These are phyloP conservation scores for Caerostris extrusa DNA, from an alignment of 1,140 invertebrate species.

Conservation along the genomic window DNA sequence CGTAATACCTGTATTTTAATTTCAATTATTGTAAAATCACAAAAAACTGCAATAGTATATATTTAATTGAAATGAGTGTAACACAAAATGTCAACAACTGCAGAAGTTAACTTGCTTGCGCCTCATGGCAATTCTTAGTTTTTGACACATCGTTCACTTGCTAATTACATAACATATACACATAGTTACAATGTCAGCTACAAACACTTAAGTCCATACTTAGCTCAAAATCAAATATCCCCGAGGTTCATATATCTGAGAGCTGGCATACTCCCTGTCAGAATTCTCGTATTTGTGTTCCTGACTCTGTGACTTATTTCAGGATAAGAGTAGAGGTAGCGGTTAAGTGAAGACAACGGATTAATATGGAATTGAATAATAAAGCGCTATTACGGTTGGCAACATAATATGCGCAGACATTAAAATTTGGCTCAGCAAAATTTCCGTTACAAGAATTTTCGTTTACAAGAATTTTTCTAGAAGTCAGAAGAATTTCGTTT, in stretches of 20 bases:
- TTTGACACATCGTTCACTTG: no score
- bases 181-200: neutral
- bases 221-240: neutral
- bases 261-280: neutral
- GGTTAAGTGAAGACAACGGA: conserved; percentile 50
- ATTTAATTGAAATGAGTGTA: no score
- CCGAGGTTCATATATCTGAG: neutral
- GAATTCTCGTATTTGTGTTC: conserved; percentile 34
- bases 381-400: neutral
- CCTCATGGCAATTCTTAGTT: no score
- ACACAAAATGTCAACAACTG: no score
- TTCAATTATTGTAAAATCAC: no score
- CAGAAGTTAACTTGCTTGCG: no score
- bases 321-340: neutral
- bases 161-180: neutral
- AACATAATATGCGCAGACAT: conserved; percentile 31
- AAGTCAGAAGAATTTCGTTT: no score
- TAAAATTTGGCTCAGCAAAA: conserved; percentile 54
- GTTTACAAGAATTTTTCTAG: no score
- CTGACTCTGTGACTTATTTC: neutral
- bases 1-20: no score
- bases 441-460: conserved; percentile 12
- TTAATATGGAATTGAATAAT: conserved; percentile 66
- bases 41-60: no score
- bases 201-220: neutral